Evolutionary conservation across 1,140 invertebrate genomes (phyloP).

Genomic region (Chironomus striatipennis): DNA sequence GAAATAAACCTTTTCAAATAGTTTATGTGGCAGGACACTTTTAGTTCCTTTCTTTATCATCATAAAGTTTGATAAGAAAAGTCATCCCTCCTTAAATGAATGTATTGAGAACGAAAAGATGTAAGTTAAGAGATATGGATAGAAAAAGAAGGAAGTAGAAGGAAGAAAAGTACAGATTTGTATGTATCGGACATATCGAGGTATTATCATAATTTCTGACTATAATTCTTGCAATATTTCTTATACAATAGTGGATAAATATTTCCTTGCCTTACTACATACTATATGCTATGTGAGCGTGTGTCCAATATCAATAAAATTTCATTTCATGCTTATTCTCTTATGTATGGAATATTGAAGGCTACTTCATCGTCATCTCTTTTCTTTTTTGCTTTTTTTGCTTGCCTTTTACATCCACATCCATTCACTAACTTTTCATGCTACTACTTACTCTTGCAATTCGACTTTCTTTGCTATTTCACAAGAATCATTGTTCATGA

Average conservation of each 20-base stretch:
- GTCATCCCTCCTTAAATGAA: neutral
- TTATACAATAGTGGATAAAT: constrained; percentile 4
- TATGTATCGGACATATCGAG: constrained; percentile 15
- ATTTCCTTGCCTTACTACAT: neutral
- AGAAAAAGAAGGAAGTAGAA: neutral
- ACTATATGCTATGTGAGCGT: neutral
- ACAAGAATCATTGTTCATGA: neutral
- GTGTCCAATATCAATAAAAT: constrained; percentile 21
- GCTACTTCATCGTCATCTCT: neutral
- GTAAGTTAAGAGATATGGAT: neutral
- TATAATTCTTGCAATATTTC: constrained; percentile 17
- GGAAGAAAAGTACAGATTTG: neutral
- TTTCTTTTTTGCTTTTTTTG: neutral
- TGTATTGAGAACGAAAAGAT: neutral
- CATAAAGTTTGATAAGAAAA: constrained; percentile 22
- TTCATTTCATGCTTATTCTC: neutral
- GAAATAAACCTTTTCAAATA: neutral
- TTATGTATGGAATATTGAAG: too few relatives aligned
- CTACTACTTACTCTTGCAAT: neutral
- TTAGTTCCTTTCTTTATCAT: neutral
- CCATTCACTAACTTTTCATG: too few relatives aligned
- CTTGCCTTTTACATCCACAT: neutral
- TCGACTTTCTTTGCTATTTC: neutral
- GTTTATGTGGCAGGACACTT: neutral
- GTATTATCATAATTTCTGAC: constrained; percentile 18